These are phyloP conservation scores for Coregonus suidteri DNA, from an alignment of 2,797 vertebrate species.

Conservation along the genomic window DNA sequence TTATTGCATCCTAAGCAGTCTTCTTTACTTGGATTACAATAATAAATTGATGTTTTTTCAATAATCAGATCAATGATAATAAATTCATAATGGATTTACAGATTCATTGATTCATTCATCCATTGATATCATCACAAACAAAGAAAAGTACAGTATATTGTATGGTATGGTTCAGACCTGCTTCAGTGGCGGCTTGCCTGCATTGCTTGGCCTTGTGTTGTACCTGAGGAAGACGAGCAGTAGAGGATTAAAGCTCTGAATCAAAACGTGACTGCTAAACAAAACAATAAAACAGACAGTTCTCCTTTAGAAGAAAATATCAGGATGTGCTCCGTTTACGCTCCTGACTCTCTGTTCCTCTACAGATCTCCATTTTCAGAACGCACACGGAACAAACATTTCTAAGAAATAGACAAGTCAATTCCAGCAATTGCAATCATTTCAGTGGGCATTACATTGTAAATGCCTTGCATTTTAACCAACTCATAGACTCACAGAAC, in stretches of 20 bases:
- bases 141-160: background rate
- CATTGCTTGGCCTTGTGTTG: constrained; percentile 84
- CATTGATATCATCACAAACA: background rate
- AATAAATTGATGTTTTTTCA: background rate
- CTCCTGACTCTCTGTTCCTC: constrained; percentile 8
- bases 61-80: background rate
- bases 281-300: constrained; percentile 7
- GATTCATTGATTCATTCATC: background rate
- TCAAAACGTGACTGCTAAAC: background rate
- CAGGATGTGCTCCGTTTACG: background rate
- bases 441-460: background rate
- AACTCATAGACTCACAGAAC: background rate
- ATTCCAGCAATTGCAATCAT: background rate
- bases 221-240: constrained; percentile 66
- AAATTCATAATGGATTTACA: background rate
- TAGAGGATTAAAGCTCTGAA: background rate
- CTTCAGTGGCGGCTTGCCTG: constrained; percentile 80
- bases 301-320: constrained; percentile 19
- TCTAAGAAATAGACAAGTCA: background rate
- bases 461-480: background rate
- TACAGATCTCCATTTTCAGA: background rate
- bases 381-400: background rate
- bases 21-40: background rate
- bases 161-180: constrained; percentile 71
- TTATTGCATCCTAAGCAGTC: background rate